Percentiles rank a stretch among this genome's conserved stretches.
Conservation (phyloP, 2,888 invertebrate genomes). For the Patella depressa region DNA sequence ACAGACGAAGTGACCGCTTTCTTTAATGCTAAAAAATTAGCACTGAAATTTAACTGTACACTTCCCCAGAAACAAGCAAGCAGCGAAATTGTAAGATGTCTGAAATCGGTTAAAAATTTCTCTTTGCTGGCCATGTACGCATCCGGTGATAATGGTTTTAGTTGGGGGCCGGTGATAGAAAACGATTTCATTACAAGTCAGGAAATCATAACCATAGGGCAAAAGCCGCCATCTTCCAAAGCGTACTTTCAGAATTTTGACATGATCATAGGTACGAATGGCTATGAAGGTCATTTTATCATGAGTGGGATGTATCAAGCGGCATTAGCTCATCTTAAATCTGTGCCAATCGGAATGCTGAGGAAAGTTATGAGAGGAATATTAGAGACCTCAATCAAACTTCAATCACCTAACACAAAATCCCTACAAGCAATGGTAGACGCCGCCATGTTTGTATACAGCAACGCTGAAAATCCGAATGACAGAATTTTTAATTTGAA, state of each 20-base stretch:
- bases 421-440: background rate
- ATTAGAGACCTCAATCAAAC: background rate
- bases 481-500: background rate
- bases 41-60: background rate
- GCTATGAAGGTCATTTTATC: background rate
- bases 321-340: background rate
- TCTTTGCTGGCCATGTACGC: background rate
- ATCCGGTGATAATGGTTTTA: background rate
- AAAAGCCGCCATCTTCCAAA: background rate
- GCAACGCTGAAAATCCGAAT: background rate
- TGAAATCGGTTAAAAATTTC: background rate
- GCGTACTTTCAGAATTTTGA: background rate
- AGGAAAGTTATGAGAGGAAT: background rate
- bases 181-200: background rate
- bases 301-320: background rate
- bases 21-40: background rate
- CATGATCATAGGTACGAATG: slow-evolving; percentile 1
- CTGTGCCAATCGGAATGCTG: background rate
- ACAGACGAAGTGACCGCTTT: background rate
- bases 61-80: background rate
- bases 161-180: background rate
- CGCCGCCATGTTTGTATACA: background rate
- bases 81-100: background rate
- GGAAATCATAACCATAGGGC: background rate
- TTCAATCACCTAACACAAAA: background rate